Percentiles rank a stretch among this genome's conserved stretches.
phyloP scores from a whole-genome alignment of 1,140 invertebrate genomes.

The Macrosteles quadrilineatus region DNA sequence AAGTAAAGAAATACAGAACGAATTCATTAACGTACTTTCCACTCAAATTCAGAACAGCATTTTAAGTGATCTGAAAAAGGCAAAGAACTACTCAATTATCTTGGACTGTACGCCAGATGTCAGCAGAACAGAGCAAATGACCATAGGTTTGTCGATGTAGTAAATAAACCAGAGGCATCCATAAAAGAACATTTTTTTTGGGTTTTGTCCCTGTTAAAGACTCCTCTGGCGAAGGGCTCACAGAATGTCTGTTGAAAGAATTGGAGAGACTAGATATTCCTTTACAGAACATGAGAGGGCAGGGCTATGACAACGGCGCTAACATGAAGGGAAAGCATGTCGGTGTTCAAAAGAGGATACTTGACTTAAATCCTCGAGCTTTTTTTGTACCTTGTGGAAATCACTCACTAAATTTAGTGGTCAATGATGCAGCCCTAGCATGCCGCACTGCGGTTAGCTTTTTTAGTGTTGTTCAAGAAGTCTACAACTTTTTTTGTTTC shows the following conservation, averaged over 20 bases:
- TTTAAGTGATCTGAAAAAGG: constrained; percentile 11
- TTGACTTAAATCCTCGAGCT: constrained; percentile 38
- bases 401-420: constrained; percentile 36
- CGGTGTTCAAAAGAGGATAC: constrained; percentile 39
- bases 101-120: constrained; percentile 43
- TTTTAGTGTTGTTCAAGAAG: constrained; percentile 9
- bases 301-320: constrained; percentile 47
- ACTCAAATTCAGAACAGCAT: constrained; percentile 29
- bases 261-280: constrained; percentile 27
- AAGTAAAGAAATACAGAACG: constrained; percentile 31
- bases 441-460: too few species aligned
- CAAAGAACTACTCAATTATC: constrained; percentile 41
- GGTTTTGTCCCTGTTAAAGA: constrained; percentile 31
- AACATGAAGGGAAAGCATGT: constrained; percentile 45
- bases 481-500: constrained; percentile 9
- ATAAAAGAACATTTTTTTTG: constrained; percentile 37
- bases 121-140: constrained; percentile 41
- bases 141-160: constrained; percentile 36
- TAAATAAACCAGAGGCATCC: background rate
- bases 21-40: constrained; percentile 17
- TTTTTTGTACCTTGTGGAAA: constrained; percentile 35
- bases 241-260: constrained; percentile 35
- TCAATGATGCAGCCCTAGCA: constrained; percentile 27
- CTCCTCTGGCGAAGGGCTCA: constrained; percentile 33
- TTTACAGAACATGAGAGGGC: constrained; percentile 43